Evolutionary conservation across 2,888 invertebrate genomes (phyloP), one percentile per base, ranked within the genome.

Genomic region (Microplitis deprimator): DNA sequence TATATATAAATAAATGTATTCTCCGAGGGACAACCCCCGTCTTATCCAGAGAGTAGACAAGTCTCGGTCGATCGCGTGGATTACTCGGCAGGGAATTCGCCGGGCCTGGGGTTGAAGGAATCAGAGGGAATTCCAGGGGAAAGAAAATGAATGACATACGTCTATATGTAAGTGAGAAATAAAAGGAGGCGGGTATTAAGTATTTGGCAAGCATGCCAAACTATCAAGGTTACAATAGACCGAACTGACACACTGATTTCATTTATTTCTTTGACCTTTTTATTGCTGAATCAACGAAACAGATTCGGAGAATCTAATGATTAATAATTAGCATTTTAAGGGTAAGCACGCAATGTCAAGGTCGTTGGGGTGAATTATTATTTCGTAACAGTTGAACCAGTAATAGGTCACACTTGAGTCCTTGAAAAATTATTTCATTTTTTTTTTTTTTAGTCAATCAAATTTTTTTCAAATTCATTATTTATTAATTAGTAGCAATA

Each of bases 281-380:
- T 20, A 7, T 40, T 68, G 41, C 4, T 62, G 8, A 17, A 17
- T 17, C 13, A 68, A 40, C 13, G 50, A 40, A 8, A 17, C 39
- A 29, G 2, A 29, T 29, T 50, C 10, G n/a, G n/a, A 68, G 67
- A 67, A n/a, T 39, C 16, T n/a, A 29, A 20, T 40, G 38, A 61
- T 17, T 39, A 61, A 72, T 61, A 62, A 62, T 39, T 40, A 72
- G 7, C 20, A 64, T 1, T 13, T 6, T 64, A 74, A 78, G 79
- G 79, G 75, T 78, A 81, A 29, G 29, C 79, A 81, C 76, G 77
- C 81, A 84, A 81, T 83, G 84, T 83, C 84, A 84, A 83, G 84
- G 84, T 80, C 82, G 82, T 79, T 82, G 78, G 82, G 83, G 80
- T 81, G 80, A 81, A 77, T 29, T 50, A 40, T 17, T 70, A 76